Evolutionary conservation across 2,888 invertebrate genomes (phyloP).

Genomic region (Dendrolimus houi): DNA sequence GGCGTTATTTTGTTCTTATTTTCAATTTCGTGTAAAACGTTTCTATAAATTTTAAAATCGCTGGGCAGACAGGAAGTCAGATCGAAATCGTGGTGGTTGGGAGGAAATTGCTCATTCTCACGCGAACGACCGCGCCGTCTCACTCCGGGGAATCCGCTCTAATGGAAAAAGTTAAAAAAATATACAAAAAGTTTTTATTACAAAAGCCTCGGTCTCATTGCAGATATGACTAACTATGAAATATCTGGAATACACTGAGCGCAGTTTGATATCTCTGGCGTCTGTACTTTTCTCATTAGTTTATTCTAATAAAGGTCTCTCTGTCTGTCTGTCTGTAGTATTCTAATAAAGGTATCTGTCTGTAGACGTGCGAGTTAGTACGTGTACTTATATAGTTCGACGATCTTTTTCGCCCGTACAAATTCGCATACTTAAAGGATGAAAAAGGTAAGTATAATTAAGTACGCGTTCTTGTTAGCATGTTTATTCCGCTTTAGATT

Average conservation of each 20-base stretch:
- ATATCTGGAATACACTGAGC: constrained; percentile 4
- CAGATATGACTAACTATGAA: constrained; percentile 20
- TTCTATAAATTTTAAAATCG: constrained; percentile 74
- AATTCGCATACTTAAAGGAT: not conserved
- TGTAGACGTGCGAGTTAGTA: no score
- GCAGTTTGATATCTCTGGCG: no score
- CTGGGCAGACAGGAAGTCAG: constrained; percentile 70
- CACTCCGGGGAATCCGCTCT: constrained; percentile 57
- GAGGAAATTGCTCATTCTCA: constrained; percentile 75
- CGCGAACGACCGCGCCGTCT: constrained; percentile 59
- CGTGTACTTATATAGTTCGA: no score
- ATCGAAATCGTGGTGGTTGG: constrained; percentile 69
- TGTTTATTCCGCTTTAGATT: no score
- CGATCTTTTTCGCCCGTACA: no score
- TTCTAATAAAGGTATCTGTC: no score
- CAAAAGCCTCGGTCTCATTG: constrained; percentile 35
- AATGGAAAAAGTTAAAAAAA: constrained; percentile 73
- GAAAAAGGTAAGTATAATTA: not conserved
- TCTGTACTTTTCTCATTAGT: no score
- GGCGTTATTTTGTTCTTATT: constrained; percentile 42
- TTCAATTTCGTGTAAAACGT: constrained; percentile 64
- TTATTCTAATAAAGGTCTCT: no score
- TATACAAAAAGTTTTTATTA: constrained; percentile 65
- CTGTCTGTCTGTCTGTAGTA: no score
- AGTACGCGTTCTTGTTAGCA: not conserved